Evolutionary conservation across 92 coral and sea anemone genomes (phyloP).

Genomic region (Actinernus sp.): DNA sequence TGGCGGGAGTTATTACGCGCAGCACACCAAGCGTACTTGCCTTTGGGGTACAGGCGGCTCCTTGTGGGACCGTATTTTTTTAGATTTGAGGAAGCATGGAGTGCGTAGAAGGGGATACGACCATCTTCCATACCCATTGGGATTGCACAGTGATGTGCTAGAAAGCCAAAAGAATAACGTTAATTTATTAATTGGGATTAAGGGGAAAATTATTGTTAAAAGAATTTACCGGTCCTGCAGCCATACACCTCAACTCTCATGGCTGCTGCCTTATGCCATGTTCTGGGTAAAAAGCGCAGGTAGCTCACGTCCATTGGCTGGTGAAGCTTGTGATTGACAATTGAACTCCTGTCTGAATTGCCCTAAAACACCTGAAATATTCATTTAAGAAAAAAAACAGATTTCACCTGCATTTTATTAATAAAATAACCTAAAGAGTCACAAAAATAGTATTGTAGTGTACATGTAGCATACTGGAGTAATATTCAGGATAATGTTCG

Average conservation of each 20-base stretch:
- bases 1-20: conserved; percentile 8
- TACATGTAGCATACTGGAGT: too few relatives aligned
- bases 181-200: too few relatives aligned
- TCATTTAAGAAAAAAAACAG: too few relatives aligned
- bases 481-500: too few relatives aligned
- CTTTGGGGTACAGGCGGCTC: background rate
- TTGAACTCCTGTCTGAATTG: background rate
- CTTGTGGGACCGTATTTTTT: background rate
- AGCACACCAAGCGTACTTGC: conserved; percentile 22
- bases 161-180: background rate
- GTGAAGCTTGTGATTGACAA: background rate
- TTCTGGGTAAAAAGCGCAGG: background rate
- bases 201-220: too few relatives aligned
- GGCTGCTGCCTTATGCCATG: background rate
- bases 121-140: conserved; percentile 9
- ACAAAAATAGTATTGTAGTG: too few relatives aligned
- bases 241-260: background rate
- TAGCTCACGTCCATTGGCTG: background rate
- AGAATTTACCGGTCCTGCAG: too few relatives aligned
- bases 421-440: too few relatives aligned
- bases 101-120: background rate
- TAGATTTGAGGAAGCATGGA: background rate
- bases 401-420: too few relatives aligned
- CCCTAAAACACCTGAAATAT: background rate
- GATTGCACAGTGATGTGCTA: background rate